Base-by-base conservation (phyloP, 2,888 invertebrate species). In the Chaetogeoica ovagalla region DNA sequence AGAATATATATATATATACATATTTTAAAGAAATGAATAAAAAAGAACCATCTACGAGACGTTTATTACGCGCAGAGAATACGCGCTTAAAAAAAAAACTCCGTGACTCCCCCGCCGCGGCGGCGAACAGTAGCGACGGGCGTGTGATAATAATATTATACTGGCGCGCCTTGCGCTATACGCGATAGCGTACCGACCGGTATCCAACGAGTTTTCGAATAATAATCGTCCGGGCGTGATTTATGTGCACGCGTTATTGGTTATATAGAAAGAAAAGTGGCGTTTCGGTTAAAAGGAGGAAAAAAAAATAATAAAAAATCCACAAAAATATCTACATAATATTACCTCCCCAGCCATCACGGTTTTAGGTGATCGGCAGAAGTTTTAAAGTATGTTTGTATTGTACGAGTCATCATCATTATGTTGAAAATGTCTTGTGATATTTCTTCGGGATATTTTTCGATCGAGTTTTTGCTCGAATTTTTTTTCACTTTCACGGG, bases 361-460 rank as follows among this genome's bases (percentile, higher is more conserved):
- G 8, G 30, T 30, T 30, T 48, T 43, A 52, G 48, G 30, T 23
- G 60, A 6, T 8, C 23, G 60, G 43, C 48, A 73, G 63, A 73
- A 73, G 52, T 52, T 52, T 52, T 37, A 37, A 52, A 73, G 62
- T 48, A n/a, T 37, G 62, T 63, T 63, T 62, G 73, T 73, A 63
- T 30, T 30, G 4, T 21, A 48, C 21, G 13, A 62, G 62, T 73
- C 59, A 68, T 59, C 75, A 66, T 75, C 66, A 55, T 75, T 59
- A 68, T 30, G 4, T 59, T 59, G 68, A 68, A 76, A 76, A 76
- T 48, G 66, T 23, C 13, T 76, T 13, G 57, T n/a, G 66, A 68
- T 76, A 68, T 68, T 76, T 68, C 66, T 59, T 43, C 66, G 43
- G 59, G 1, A 76, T 59, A 43, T 66, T 68, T 68, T n/a, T n/a